Conservation (phyloP, 2,888 invertebrate genomes). For the Dryobotodes eremita region DNA sequence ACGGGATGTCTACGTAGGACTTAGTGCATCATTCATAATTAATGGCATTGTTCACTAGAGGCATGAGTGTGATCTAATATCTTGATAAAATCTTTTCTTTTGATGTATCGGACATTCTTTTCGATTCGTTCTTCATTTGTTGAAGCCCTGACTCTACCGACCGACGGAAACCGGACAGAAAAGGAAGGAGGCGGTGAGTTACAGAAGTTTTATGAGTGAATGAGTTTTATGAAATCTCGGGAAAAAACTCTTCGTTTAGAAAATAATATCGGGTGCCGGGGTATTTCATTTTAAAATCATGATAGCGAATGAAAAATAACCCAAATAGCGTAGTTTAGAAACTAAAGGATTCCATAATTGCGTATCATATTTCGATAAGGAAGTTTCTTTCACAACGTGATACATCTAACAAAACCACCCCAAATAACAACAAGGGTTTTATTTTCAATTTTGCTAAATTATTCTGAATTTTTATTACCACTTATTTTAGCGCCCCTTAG, state of each 20-base stretch:
- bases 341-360: conserved; percentile 18
- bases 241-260: not conserved
- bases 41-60: not conserved
- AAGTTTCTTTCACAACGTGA: not conserved
- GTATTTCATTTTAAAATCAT: not conserved
- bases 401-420: not conserved
- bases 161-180: not conserved
- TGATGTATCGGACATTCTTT: not conserved
- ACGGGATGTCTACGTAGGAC: conserved; percentile 11
- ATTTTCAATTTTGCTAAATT: conserved; percentile 4
- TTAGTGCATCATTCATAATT: not conserved
- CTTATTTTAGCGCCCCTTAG: not conserved
- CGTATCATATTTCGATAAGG: conserved; percentile 37
- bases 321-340: not conserved
- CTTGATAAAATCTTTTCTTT: not conserved
- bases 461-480: conserved; percentile 13
- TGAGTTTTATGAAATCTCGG: not conserved
- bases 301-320: not conserved
- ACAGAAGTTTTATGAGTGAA: not conserved
- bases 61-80: not conserved
- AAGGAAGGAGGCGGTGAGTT: not conserved
- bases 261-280: not conserved
- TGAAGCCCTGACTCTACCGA: not conserved
- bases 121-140: not conserved
- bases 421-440: conserved; percentile 17